Conservation (phyloP, 2,888 invertebrate genomes). For the Axea sp. region DNA sequence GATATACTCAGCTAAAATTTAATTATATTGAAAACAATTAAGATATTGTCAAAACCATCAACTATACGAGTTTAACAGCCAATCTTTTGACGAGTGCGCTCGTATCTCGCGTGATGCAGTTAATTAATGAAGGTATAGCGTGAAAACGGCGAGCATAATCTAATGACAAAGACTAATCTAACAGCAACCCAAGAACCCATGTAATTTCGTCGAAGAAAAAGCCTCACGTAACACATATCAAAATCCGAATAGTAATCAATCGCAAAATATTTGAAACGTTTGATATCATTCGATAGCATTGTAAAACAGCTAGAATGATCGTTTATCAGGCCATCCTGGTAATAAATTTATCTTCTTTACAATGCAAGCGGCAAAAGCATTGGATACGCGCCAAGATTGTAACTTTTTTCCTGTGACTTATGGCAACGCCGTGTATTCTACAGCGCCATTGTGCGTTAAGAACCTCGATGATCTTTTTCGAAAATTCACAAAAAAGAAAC, state of each 20-base stretch:
- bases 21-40: slow-evolving; percentile 51
- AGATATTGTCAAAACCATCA: slow-evolving; percentile 45
- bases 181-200: slow-evolving; percentile 9
- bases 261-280: slow-evolving; percentile 38
- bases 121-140: slow-evolving; percentile 65
- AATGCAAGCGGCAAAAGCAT: slow-evolving; percentile 67
- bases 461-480: slow-evolving; percentile 61
- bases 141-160: slow-evolving; percentile 58
- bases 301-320: slow-evolving; percentile 52
- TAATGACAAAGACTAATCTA: slow-evolving; percentile 40
- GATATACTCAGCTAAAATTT: slow-evolving; percentile 21
- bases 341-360: slow-evolving; percentile 71
- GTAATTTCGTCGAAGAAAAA: slow-evolving; percentile 31
- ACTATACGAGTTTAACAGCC: background rate
- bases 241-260: slow-evolving; percentile 37
- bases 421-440: slow-evolving; percentile 63
- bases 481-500: slow-evolving; percentile 17
- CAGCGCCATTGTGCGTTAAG: slow-evolving; percentile 66
- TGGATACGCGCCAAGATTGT: slow-evolving; percentile 69
- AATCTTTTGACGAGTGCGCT: slow-evolving; percentile 42
- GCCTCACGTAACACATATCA: slow-evolving; percentile 22
- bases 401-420: slow-evolving; percentile 69
- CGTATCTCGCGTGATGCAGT: slow-evolving; percentile 56
- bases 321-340: slow-evolving; percentile 70
- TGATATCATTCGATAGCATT: slow-evolving; percentile 50